Evolutionary conservation across 2,797 vertebrate genomes (phyloP).

Genomic region (Varecia variegata): DNA sequence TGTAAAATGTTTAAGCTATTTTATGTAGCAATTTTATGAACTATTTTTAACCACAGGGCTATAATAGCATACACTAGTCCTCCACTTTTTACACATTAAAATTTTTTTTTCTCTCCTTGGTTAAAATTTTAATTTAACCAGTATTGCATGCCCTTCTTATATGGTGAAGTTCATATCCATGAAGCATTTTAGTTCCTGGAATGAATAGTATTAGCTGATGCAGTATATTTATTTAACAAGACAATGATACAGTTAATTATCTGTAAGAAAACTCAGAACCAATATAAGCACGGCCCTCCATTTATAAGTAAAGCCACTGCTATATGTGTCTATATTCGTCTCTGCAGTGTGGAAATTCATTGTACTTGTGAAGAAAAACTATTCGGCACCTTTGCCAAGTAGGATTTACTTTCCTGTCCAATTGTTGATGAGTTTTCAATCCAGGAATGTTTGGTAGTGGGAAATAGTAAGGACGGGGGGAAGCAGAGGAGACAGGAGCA

Average conservation of each 20-base stretch:
- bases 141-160: neutral
- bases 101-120: neutral
- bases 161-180: constrained; percentile 1
- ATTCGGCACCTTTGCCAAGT: neutral
- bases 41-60: neutral
- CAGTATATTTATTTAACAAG: constrained; percentile 59
- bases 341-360: neutral
- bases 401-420: constrained; percentile 44
- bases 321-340: constrained; percentile 15
- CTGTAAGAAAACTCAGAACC: constrained; percentile 45
- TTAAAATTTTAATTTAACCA: constrained; percentile 58
- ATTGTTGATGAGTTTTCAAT: constrained; percentile 15
- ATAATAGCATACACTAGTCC: neutral
- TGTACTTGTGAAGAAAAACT: constrained; percentile 40
- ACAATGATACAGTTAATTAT: constrained; percentile 58
- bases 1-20: constrained; percentile 29
- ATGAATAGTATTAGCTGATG: constrained; percentile 37
- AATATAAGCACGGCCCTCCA: neutral
- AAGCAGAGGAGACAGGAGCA: neutral
- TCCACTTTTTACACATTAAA: neutral
- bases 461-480: neutral
- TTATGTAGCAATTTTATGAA: constrained; percentile 19
- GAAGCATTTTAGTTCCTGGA: constrained; percentile 29
- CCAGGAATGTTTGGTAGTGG: neutral
- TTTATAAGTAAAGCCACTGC: constrained; percentile 34